These are phyloP conservation scores for Nixonia krombeini DNA, from an alignment of 1,140 invertebrate species.

Conservation along the genomic window DNA sequence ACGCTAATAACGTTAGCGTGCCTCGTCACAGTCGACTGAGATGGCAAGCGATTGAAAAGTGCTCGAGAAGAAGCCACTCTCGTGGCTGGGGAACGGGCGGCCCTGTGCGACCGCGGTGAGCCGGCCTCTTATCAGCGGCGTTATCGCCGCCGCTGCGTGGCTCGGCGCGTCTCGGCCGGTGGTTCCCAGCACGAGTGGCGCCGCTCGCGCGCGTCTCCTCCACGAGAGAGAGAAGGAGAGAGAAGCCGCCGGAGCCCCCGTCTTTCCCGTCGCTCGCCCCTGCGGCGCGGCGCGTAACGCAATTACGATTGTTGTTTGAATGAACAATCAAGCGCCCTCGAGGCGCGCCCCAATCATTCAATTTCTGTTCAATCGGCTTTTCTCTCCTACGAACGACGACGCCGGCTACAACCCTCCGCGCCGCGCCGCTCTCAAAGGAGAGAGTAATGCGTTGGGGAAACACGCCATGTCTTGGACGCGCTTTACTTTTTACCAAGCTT, in stretches of 20 bases:
- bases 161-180: not conserved
- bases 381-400: slow-evolving; percentile 14
- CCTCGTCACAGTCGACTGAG: slow-evolving; percentile 23
- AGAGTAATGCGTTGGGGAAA: slow-evolving; percentile 26
- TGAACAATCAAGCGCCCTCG: slow-evolving; percentile 73
- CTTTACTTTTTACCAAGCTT: slow-evolving; percentile 24
- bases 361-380: slow-evolving; percentile 72
- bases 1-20: slow-evolving; percentile 56
- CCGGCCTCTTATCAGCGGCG: slow-evolving; percentile 38
- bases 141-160: no score
- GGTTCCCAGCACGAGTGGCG: slow-evolving; percentile 35
- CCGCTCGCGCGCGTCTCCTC: slow-evolving; percentile 26
- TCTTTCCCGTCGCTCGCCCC: slow-evolving; percentile 28
- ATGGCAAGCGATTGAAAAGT: slow-evolving; percentile 34
- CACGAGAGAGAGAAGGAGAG: no score
- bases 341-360: slow-evolving; percentile 71
- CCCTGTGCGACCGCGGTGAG: not conserved
- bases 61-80: slow-evolving; percentile 43
- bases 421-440: slow-evolving; percentile 38
- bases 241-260: no score
- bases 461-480: slow-evolving; percentile 17
- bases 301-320: slow-evolving; percentile 74
- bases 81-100: slow-evolving; percentile 28
- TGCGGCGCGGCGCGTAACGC: slow-evolving; percentile 62
- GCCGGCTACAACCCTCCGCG: slow-evolving; percentile 31